phyloP scores from a whole-genome alignment of 2,797 vertebrate genomes.

The Arrhamphus sclerolepis region DNA sequence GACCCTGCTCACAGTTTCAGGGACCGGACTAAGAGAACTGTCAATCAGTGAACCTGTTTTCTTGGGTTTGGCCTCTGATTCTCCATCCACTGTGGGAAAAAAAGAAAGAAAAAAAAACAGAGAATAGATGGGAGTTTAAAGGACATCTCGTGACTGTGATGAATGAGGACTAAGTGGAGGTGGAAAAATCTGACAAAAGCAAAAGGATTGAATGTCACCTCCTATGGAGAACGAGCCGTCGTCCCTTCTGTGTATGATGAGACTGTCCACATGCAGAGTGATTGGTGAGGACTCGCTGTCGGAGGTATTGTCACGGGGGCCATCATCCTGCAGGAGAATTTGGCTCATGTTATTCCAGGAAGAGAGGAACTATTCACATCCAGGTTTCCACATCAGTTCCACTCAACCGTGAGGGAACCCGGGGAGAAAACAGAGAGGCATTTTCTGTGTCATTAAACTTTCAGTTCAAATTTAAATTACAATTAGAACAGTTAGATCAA shows the following conservation, averaged over 20 bases:
- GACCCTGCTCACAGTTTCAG: conserved; percentile 55
- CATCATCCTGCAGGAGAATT: conserved; percentile 85
- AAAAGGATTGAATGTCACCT: conserved; percentile 72
- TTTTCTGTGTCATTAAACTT: conserved; percentile 48
- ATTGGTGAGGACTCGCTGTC: conserved; percentile 82
- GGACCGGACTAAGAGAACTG: conserved; percentile 52
- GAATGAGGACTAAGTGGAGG: conserved; percentile 39
- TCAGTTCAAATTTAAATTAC: conserved; percentile 44
- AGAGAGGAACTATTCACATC: conserved; percentile 28
- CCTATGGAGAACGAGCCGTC: conserved; percentile 93
- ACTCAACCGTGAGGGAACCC: conserved; percentile 28
- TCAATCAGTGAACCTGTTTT: conserved; percentile 47
- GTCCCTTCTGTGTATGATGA: conserved; percentile 89
- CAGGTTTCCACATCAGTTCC: conserved; percentile 31
- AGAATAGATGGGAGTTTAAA: conserved; percentile 1
- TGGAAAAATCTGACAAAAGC: conserved; percentile 11
- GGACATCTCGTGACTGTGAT: conserved; percentile 5
- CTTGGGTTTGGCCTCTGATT: conserved; percentile 54
- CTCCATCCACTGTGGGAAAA: conserved; percentile 53
- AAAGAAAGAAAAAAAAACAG: too few relatives aligned
- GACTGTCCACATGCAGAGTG: conserved; percentile 87
- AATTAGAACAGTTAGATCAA: conserved; percentile 35
- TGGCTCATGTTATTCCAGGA: neutral
- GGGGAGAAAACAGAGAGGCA: conserved; percentile 11
- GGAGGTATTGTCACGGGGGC: conserved; percentile 80